Percentiles rank a stretch among this genome's conserved stretches.
Conservation (phyloP, 2,888 invertebrate species). For the Mycalesis mineus region DNA sequence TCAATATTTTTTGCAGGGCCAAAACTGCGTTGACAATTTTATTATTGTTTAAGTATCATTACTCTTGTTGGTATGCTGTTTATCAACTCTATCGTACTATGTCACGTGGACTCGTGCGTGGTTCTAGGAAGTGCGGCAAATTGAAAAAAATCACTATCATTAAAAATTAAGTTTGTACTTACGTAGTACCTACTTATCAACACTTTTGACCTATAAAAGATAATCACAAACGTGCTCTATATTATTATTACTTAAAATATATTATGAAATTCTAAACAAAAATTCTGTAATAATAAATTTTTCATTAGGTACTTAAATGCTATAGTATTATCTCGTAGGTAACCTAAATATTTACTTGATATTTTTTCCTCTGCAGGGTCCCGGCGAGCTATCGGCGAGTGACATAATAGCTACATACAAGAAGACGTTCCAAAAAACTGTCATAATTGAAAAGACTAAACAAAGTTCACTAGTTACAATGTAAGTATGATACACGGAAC, state of each 20-base stretch:
- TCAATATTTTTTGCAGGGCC: no score
- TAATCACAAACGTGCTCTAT: not conserved
- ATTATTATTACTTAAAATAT: not conserved
- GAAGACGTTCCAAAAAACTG: conserved; percentile 40
- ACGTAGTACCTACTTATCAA: not conserved
- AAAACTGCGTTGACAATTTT: no score
- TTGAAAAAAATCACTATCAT: not conserved
- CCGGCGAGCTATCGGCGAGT: conserved; percentile 50
- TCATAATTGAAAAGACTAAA: conserved; percentile 47
- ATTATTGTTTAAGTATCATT: no score
- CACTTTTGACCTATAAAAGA: not conserved
- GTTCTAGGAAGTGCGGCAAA: not conserved
- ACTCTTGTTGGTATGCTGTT: no score
- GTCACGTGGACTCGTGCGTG: not conserved
- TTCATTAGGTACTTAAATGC: no score
- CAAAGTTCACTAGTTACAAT: conserved; percentile 70
- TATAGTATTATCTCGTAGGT: no score
- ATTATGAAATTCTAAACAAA: not conserved
- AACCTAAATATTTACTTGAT: no score
- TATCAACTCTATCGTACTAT: no score
- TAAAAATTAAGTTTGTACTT: not conserved
- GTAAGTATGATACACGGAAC: conserved; percentile 48
- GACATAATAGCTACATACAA: conserved; percentile 58
- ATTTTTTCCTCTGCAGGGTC: no score
- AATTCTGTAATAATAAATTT: no score